Percentiles rank a stretch among this genome's conserved stretches.
Conservation (phyloP, 2,113 vertebrate genomes). For the Lampris megalopsis region DNA sequence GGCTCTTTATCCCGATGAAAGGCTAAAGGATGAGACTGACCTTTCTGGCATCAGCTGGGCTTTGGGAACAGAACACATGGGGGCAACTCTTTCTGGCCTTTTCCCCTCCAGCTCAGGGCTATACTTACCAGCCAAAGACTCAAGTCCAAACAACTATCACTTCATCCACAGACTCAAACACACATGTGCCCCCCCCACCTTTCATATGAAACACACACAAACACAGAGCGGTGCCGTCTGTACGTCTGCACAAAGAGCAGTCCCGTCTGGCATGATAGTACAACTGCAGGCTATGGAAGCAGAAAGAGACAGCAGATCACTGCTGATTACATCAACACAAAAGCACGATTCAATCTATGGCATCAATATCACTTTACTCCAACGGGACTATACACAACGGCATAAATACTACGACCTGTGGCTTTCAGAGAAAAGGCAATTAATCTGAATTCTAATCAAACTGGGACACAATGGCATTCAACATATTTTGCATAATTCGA, state of each 20-base stretch:
- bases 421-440: background rate
- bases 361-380: slow-evolving; percentile 55
- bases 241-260: slow-evolving; percentile 70
- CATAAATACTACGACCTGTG: slow-evolving; percentile 29
- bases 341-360: slow-evolving; percentile 61
- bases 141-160: slow-evolving; percentile 74
- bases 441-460: slow-evolving; percentile 7
- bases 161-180: slow-evolving; percentile 71
- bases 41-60: slow-evolving; percentile 78
- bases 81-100: slow-evolving; percentile 73
- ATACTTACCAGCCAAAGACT: slow-evolving; percentile 73
- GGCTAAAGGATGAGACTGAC: slow-evolving; percentile 73
- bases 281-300: slow-evolving; percentile 78
- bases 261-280: slow-evolving; percentile 74
- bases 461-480: background rate
- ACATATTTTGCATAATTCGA: background rate
- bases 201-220: slow-evolving; percentile 47
- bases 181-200: slow-evolving; percentile 62
- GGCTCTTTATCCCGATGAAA: slow-evolving; percentile 78
- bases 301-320: slow-evolving; percentile 70
- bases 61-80: slow-evolving; percentile 75
- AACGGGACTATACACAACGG: slow-evolving; percentile 43
- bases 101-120: slow-evolving; percentile 75
- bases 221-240: slow-evolving; percentile 50
- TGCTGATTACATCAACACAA: slow-evolving; percentile 75